These are phyloP conservation scores for Venustoraphidia nigricollis DNA, from an alignment of 2,888 invertebrate genomes.

Conservation along the genomic window DNA sequence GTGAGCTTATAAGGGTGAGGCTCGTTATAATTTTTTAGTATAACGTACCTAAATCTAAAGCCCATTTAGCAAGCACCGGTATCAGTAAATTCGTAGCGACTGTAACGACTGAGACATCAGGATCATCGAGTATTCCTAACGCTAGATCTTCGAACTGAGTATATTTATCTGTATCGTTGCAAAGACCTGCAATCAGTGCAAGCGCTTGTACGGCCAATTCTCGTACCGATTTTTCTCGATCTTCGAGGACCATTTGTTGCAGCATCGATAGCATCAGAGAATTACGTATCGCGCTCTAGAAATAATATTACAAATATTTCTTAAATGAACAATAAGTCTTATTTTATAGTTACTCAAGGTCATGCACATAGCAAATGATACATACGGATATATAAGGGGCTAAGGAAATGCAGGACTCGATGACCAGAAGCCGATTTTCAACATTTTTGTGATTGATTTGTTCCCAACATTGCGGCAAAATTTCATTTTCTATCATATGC, in stretches of 20 bases:
- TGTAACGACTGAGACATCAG: constrained; percentile 34
- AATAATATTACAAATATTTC: constrained; percentile 5
- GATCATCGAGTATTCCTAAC: constrained; percentile 38
- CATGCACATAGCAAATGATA: constrained; percentile 10
- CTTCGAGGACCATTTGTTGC: constrained; percentile 52
- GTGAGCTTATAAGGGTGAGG: too few relatives aligned
- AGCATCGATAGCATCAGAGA: constrained; percentile 55
- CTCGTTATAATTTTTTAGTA: too few relatives aligned
- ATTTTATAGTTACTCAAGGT: too few relatives aligned
- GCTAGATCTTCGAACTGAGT: constrained; percentile 40
- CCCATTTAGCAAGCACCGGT: constrained; percentile 49
- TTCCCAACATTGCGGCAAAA: constrained; percentile 58
- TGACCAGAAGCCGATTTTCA: constrained; percentile 48
- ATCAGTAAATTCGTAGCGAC: constrained; percentile 36
- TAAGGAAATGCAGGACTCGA: constrained; percentile 49
- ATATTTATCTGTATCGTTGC: constrained; percentile 50
- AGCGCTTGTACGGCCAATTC: constrained; percentile 44
- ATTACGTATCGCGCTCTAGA: constrained; percentile 40
- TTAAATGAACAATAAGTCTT: not conserved
- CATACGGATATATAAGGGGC: constrained; percentile 46
- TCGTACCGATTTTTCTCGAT: constrained; percentile 43
- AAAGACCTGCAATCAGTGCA: constrained; percentile 41
- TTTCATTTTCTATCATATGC: constrained; percentile 43
- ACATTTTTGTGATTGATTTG: constrained; percentile 50
- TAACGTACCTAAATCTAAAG: constrained; percentile 25